Conservation (phyloP, 2,113 vertebrate species). For the Sus scrofa region DNA sequence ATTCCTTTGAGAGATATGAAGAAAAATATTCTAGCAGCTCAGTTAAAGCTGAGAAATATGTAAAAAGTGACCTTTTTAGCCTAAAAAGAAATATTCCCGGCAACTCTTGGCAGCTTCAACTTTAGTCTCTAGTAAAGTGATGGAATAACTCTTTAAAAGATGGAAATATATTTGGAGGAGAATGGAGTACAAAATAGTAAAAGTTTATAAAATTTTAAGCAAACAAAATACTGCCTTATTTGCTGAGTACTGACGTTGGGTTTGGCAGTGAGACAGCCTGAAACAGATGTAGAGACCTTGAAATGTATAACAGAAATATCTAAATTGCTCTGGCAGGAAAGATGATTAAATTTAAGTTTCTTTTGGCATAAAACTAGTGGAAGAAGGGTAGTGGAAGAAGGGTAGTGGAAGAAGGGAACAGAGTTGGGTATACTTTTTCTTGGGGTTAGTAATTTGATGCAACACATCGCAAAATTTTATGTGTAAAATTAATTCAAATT, state of each 20-base stretch:
- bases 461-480: conserved; percentile 71
- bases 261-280: conserved; percentile 56
- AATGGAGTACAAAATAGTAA: conserved; percentile 67
- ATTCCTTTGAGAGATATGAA: conserved; percentile 54
- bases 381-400: conserved; percentile 65
- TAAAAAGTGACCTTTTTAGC: conserved; percentile 57
- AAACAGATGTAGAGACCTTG: conserved; percentile 70
- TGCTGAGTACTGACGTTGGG: conserved; percentile 52
- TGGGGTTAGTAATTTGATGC: conserved; percentile 68
- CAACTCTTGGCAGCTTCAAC: conserved; percentile 54
- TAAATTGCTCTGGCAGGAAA: conserved; percentile 64
- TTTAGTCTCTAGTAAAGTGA: conserved; percentile 68
- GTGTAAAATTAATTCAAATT: conserved; percentile 71
- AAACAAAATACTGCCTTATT: conserved; percentile 61
- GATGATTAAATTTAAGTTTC: conserved; percentile 73
- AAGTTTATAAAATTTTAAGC: conserved; percentile 77
- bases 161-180: conserved; percentile 61
- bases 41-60: conserved; percentile 68
- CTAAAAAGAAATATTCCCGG: conserved; percentile 54
- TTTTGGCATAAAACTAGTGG: conserved; percentile 65
- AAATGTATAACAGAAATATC: conserved; percentile 63
- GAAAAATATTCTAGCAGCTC: conserved; percentile 50
- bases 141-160: conserved; percentile 61
- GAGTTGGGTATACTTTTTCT: conserved; percentile 47
- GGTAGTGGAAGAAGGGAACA: conserved; percentile 45